Evolutionary conservation across 2,797 vertebrate genomes (phyloP).

Genomic region (Malurus leucopterus): DNA sequence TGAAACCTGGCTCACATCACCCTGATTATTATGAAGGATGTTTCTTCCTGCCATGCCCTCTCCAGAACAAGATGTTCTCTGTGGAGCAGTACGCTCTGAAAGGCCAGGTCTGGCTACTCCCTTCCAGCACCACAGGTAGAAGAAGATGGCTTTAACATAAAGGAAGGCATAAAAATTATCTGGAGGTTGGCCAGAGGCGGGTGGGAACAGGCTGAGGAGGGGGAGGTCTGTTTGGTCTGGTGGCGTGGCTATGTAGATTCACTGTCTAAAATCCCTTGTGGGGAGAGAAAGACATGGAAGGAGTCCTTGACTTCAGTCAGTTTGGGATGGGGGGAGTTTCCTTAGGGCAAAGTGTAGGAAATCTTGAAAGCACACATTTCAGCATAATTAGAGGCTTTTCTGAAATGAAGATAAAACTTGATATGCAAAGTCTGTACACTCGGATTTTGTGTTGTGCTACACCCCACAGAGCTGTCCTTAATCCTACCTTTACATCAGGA

Average conservation of each 20-base stretch:
- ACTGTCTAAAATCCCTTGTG: background rate
- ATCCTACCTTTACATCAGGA: background rate
- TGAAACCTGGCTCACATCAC: background rate
- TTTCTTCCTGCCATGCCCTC: background rate
- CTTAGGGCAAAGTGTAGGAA: background rate
- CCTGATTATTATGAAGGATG: background rate
- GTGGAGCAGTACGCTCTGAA: background rate
- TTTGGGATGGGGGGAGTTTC: background rate
- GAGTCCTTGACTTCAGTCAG: background rate
- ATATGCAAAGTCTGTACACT: background rate
- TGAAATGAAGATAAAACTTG: background rate
- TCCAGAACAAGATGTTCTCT: background rate
- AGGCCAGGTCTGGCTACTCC: background rate
- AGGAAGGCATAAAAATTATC: background rate
- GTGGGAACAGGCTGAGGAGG: background rate
- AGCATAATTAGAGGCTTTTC: slow-evolving; percentile 21
- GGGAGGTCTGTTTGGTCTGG: background rate
- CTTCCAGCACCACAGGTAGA: background rate
- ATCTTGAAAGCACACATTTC: slow-evolving; percentile 11
- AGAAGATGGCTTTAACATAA: background rate
- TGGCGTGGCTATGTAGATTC: background rate
- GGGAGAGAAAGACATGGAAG: background rate
- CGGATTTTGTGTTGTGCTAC: background rate
- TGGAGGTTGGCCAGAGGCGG: background rate
- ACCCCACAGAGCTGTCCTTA: background rate